Base-by-base conservation (phyloP, 1,140 invertebrate genomes). In the Heliconius himera region DNA sequence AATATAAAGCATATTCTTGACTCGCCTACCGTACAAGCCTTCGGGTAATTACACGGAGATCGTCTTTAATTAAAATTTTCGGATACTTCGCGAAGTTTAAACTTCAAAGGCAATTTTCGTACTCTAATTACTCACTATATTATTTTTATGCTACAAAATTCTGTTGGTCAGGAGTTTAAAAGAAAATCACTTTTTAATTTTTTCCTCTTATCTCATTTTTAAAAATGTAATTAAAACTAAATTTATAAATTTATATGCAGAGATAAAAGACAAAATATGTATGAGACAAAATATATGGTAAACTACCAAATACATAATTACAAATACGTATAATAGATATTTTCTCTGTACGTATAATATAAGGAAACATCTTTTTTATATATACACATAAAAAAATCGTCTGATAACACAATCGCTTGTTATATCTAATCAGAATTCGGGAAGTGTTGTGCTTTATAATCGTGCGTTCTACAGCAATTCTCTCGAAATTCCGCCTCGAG, bases 391-490 rank as follows among this genome's bases (percentile, higher is more conserved):
- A 49, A 36, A 78, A 73, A 51, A 8, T 36, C 33, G 33, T 51
- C 54, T 33, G 49, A 51, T 22, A 49, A 70, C 2, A 66, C 60
- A 76, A 76, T 49, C 33, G 72, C 66, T 77, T 80, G 78, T 80
- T 80, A 80, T 74, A 77, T 75, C 79, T 81, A 70, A 79, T 72
- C 79, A 80, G 66, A 81, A 80, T 81, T 79, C 78, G 70, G 80
- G 77, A 74, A 77, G 81, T 80, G 49, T 6, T 72, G 77, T 80
- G 74, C 77, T 80, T 86, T 84, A 87, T 85, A 88, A 88, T 91
- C 90, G 91, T 91, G 90, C 89, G 78, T 86, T 82, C 87, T 89
- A 87, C 88, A 79, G 82, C 82, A 79, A 87, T 91, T 91, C 90
- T 89, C 90, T 90, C 85, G 88, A 91, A 93, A 91, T 89, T 79